A percentile compares a stretch with the other conserved stretches of the same genome.
Conservation (phyloP, 1,140 invertebrate genomes). For the Triops cancriformis region DNA sequence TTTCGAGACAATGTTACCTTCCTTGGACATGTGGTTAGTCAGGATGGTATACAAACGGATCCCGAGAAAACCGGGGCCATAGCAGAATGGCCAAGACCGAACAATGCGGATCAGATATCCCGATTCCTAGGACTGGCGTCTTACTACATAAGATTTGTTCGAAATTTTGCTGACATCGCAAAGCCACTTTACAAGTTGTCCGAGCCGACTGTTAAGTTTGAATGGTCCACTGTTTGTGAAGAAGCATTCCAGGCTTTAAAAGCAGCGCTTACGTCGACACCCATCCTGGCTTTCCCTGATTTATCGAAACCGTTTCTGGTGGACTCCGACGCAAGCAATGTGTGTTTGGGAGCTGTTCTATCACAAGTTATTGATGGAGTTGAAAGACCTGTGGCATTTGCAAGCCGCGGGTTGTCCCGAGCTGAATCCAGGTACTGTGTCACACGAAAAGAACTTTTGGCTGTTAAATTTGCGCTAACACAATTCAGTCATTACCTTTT, state of each 20-base stretch:
- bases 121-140: conserved; percentile 41
- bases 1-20: not conserved
- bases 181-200: conserved; percentile 33
- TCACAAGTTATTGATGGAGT: conserved; percentile 33
- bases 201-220: conserved; percentile 32
- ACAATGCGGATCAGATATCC: not conserved
- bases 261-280: not conserved
- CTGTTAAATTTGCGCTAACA: too few relatives aligned
- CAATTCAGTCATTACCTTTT: conserved; percentile 38
- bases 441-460: too few relatives aligned
- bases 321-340: conserved; percentile 37
- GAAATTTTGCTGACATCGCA: conserved; percentile 35
- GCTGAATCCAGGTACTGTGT: too few relatives aligned
- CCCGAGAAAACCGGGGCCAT: conserved; percentile 34
- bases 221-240: conserved; percentile 27
- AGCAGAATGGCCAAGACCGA: conserved; percentile 33
- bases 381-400: conserved; percentile 41
- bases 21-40: conserved; percentile 28
- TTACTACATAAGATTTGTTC: conserved; percentile 40
- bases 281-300: conserved; percentile 5
- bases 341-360: conserved; percentile 36
- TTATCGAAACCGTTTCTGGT: conserved; percentile 25
- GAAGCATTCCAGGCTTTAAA: not conserved
- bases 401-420: conserved; percentile 38
- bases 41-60: conserved; percentile 24